phyloP scores from a whole-genome alignment of 2,888 invertebrate species.

The Prostheceraeus crozeri region DNA sequence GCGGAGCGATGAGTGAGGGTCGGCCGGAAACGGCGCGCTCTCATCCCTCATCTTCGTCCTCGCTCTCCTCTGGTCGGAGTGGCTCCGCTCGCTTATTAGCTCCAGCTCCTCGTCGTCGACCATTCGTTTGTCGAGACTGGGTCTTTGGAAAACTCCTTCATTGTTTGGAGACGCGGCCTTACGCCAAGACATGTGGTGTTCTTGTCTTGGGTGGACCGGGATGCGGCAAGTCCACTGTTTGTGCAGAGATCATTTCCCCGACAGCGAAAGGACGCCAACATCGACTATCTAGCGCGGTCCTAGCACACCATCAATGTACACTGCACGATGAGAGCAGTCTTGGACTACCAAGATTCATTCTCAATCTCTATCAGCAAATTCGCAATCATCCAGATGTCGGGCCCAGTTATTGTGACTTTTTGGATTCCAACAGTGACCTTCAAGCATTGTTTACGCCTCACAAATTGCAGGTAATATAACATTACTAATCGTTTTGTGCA shows the following conservation, averaged over 20 bases:
- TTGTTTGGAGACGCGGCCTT: constrained; percentile 76
- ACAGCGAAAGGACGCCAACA: constrained; percentile 59
- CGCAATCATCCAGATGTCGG: constrained; percentile 53
- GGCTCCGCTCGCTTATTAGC: too few relatives aligned
- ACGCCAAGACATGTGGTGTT: constrained; percentile 70
- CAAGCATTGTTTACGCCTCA: too few relatives aligned
- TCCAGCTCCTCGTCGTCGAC: too few relatives aligned
- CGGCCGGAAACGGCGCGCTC: too few relatives aligned
- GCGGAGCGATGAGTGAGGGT: too few relatives aligned
- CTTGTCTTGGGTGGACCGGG: constrained; percentile 82
- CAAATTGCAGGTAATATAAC: background rate
- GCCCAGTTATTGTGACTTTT: constrained; percentile 62
- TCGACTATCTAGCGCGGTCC: constrained; percentile 68
- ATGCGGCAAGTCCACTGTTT: constrained; percentile 72
- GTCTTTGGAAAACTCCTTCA: constrained; percentile 84
- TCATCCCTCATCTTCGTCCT: too few relatives aligned
- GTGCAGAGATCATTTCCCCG: constrained; percentile 61
- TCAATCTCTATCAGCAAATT: constrained; percentile 32
- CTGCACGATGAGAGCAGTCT: constrained; percentile 25
- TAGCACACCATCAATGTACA: constrained; percentile 64
- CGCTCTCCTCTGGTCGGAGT: too few relatives aligned
- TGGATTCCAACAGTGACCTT: background rate
- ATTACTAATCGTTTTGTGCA: background rate
- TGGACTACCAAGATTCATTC: constrained; percentile 26
- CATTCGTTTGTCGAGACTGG: constrained; percentile 85